Evolutionary conservation across 1,140 invertebrate species (phyloP), one percentile per base, ranked within the genome.

Genomic region (Micrasema longulum): DNA sequence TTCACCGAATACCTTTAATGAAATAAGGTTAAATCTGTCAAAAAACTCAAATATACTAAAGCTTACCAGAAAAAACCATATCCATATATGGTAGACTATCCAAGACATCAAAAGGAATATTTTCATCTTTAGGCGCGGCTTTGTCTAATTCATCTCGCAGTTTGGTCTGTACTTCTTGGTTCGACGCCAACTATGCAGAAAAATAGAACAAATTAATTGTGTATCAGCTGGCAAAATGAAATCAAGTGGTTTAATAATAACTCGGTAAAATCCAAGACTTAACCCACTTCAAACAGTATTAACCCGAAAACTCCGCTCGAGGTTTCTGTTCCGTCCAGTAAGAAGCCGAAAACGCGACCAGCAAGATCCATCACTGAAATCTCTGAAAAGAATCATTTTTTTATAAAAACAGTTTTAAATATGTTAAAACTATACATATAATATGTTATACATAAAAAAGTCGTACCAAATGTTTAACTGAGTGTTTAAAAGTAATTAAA

Each of bases 101-200:
- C 4, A 72, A 11, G 7, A 55, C 53, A 0, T 72, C 70, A 60
- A 43, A 67, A 5, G 70, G 11, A 22, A 72, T 47, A 36, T 22
- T 55, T 45, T 63, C 70, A 20, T 23, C 60, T 16, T 35, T 31
- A 6, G 47, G 22, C 0, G 45, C 50, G 4, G 50, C 63, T 10
- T 66, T 20, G 14, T 72, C 52, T 6, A 72, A 16, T 18, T 72
- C 63, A 1, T 18, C 43, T 47, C 62, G 16, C 31, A 66, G 14
- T 18, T 45, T 41, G n/a, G 16, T 41, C 50, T 72, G 70, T 5
- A 72, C 55, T 20, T 72, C n/a, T 48, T 62, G 62, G 67, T 72
- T 41, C 4, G n/a, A 5, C 18, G 62, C 70, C 22, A 72, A 14
- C 70, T 72, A 16, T 36, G 55, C 38, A 45, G 43, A 20, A 47